phyloP scores from a whole-genome alignment of 2,113 vertebrate genomes.

The Eulemur rufifrons region DNA sequence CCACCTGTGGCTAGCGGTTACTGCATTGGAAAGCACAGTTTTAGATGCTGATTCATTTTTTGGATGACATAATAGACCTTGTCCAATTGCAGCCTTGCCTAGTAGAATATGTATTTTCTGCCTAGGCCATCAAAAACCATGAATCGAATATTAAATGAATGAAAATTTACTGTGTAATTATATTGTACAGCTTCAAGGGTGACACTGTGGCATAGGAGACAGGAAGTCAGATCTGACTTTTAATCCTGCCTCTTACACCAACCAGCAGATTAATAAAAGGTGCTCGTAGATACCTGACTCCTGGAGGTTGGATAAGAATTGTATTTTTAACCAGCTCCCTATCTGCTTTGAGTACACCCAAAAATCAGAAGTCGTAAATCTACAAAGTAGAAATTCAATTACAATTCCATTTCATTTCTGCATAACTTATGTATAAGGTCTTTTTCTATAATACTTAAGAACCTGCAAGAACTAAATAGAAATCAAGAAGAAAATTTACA shows the following conservation, averaged over 20 bases:
- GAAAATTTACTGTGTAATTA: not conserved
- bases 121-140: not conserved
- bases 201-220: not conserved
- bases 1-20: not conserved
- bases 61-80: not conserved
- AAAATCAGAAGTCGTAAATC: not conserved
- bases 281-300: rapidly evolving
- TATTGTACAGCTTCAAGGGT: not conserved
- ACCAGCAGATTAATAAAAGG: not conserved
- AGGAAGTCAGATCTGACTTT: not conserved
- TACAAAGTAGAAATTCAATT: constrained; percentile 4
- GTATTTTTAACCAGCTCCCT: not conserved
- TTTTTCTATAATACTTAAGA: not conserved
- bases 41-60: not conserved
- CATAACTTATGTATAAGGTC: not conserved
- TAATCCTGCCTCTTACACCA: not conserved
- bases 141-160: not conserved
- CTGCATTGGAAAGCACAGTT: not conserved
- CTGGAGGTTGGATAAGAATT: not conserved
- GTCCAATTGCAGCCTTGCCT: not conserved
- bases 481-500: not conserved
- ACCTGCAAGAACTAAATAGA: not conserved
- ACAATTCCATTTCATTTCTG: not conserved
- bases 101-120: not conserved
- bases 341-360: not conserved